Evolutionary conservation across 2,113 vertebrate genomes (phyloP).

Genomic region (Alouatta palliata): DNA sequence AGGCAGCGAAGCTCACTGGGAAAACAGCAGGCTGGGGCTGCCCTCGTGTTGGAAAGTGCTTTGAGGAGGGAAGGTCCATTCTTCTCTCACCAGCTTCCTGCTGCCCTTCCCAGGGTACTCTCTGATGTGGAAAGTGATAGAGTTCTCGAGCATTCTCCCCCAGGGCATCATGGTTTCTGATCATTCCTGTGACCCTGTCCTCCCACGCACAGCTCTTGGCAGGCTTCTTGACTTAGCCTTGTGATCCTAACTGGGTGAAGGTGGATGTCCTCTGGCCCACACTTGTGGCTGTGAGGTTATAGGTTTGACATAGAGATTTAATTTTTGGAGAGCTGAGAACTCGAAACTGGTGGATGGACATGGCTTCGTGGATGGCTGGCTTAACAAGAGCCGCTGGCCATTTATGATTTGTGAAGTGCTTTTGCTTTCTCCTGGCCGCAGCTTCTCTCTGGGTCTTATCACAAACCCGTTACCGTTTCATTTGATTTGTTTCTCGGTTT

Average conservation of each 20-base stretch:
- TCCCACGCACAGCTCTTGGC: background rate
- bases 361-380: rapidly evolving
- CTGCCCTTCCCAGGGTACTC: rapidly evolving
- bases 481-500: background rate
- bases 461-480: background rate
- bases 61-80: background rate
- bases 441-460: background rate
- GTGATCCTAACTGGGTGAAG: background rate
- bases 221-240: background rate
- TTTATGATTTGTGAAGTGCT: too few species aligned
- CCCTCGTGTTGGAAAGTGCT: background rate
- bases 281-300: background rate
- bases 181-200: background rate
- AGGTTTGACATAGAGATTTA: background rate
- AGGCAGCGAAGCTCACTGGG: background rate
- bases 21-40: background rate
- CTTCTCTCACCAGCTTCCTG: too few species aligned
- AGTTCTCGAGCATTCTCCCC: rapidly evolving
- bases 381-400: rapidly evolving
- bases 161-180: background rate
- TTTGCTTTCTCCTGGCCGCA: background rate
- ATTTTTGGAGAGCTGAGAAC: background rate
- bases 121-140: background rate
- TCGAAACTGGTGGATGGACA: background rate
- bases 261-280: background rate